Base-by-base conservation (phyloP, 2,113 vertebrate species). In the Heteronetta atricapilla region DNA sequence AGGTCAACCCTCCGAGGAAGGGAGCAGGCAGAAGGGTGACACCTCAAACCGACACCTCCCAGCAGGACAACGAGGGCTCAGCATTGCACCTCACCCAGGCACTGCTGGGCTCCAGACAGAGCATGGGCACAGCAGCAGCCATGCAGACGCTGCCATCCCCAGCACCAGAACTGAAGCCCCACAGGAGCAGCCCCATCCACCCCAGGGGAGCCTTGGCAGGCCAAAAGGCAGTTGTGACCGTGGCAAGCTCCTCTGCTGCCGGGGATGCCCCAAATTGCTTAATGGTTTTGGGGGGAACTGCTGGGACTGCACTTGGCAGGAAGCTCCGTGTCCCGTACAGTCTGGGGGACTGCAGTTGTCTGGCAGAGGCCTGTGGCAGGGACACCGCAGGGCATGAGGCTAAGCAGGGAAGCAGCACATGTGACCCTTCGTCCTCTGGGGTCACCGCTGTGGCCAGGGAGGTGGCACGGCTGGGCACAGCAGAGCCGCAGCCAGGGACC, bases 21-120 rank as follows among this genome's bases (percentile, higher is more conserved):
- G 40, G 52, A 40, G 29, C 1, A 8, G 60, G 50, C n/a, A 11
- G 59, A 15, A 2, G 9, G 1, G 23, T 52, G 16, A 1, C 7
- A 31, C 19, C 36, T 4, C 28, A 6, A 31, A 44, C 29, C 3
- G 18, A 29, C 40, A 14, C n/a, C 18, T 36, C 70, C 33, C 38
- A 10, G 17, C 46, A 4, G 38, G 50, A 33, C 31, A 6, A n/a
- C 40, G 19, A 13, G 8, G 23, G 29, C 38, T 29, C 63, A 22
- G 46, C 46, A 48, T 22, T 33, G 25, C 6, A 36, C n/a, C 8
- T 19, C 5, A 13, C 60, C n/a, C 21, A 8, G n/a, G 5, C 29
- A 13, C 33, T 3, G 3, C 53, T 2, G 16, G 34, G 23, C 10
- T 21, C n/a, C 4, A 1, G 66, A 13, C 3, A 3, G 22, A 72